A percentile compares a stretch with the other conserved stretches of the same genome.
Evolutionary conservation across 2,888 invertebrate species (phyloP).

Genomic region (Agrilus biguttatus): DNA sequence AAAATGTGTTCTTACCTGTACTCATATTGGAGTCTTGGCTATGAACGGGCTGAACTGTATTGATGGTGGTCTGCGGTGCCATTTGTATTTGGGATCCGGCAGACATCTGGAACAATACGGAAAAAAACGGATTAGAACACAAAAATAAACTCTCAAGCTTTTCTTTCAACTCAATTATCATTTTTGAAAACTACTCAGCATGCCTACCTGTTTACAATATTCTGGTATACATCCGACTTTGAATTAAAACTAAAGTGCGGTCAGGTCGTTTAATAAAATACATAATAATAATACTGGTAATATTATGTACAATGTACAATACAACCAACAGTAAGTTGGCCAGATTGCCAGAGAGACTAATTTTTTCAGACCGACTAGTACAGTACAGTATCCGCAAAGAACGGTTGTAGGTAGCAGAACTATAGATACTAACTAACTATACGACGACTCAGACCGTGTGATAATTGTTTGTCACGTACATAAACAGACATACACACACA

Average conservation of each 20-base stretch:
- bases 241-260: no score
- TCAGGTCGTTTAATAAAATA: no score
- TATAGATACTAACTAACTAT: neutral
- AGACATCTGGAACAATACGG: constrained; percentile 69
- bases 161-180: no score
- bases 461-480: neutral
- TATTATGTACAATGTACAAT: no score
- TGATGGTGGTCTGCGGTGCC: constrained; percentile 87
- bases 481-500: constrained; percentile 3
- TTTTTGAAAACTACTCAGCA: no score
- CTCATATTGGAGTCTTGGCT: constrained; percentile 97
- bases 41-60: constrained; percentile 69
- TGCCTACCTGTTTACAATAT: no score
- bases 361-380: constrained; percentile 22
- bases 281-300: no score
- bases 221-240: no score
- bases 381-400: no score
- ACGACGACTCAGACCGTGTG: neutral
- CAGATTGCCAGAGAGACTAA: constrained; percentile 7
- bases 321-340: neutral
- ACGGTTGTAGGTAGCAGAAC: no score
- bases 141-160: no score
- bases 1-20: constrained; percentile 50
- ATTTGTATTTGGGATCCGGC: constrained; percentile 95
- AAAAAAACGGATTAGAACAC: constrained; percentile 1